These are phyloP conservation scores for Rhadina sibilatrix DNA, from an alignment of 2,113 vertebrate genomes.

Conservation along the genomic window DNA sequence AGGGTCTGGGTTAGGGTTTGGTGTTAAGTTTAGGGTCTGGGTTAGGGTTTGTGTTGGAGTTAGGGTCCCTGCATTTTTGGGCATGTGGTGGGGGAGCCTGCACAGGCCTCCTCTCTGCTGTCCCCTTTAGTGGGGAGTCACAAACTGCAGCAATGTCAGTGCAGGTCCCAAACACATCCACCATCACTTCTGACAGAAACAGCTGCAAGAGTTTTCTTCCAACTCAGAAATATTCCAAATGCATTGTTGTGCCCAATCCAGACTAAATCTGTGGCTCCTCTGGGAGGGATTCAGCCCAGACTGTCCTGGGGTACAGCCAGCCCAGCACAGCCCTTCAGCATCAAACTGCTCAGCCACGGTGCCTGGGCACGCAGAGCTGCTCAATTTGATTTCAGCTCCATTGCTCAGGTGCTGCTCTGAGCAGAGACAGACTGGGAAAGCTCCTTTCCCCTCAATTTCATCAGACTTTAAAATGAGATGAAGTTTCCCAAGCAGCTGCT, in stretches of 20 bases:
- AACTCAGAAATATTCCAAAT: not conserved
- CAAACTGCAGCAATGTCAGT: not conserved
- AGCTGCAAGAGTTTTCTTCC: not conserved
- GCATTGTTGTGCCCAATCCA: not conserved
- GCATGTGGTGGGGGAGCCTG: accelerated
- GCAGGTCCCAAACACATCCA: not conserved
- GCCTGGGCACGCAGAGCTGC: not conserved
- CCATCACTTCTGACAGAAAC: not conserved
- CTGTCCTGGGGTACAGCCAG: not conserved
- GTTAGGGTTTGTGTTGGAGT: no score
- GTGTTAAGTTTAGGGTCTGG: no score
- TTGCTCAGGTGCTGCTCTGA: not conserved
- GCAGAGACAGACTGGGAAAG: conserved; percentile 10
- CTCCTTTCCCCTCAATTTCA: conserved; percentile 26
- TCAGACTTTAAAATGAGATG: conserved; percentile 20
- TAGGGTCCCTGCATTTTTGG: no score
- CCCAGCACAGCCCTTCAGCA: not conserved
- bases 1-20: no score
- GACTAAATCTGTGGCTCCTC: not conserved
- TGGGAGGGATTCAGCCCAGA: not conserved
- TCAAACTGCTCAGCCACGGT: not conserved
- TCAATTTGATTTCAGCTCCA: conserved; percentile 35
- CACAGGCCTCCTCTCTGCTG: not conserved
- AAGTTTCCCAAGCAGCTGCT: conserved; percentile 39
- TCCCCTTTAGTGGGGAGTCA: not conserved